Conservation (phyloP, 2,113 vertebrate genomes). For the Microtus oregoni region DNA sequence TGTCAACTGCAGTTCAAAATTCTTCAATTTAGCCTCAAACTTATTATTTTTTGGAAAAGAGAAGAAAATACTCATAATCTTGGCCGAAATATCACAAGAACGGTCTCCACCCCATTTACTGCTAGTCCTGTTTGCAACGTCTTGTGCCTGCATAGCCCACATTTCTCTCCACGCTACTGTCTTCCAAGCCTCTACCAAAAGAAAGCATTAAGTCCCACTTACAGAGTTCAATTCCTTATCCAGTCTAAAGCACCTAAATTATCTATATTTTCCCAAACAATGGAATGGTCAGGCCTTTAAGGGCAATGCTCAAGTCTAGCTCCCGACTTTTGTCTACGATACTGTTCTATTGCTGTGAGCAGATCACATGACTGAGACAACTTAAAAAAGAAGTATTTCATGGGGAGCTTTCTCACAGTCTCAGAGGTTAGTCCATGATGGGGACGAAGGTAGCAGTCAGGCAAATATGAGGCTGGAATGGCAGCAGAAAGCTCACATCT, state of each 20-base stretch:
- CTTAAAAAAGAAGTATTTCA: neutral
- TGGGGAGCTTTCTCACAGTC: neutral
- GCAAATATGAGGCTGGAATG: neutral
- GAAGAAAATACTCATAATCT: neutral
- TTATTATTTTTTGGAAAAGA: neutral
- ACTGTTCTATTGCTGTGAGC: neutral
- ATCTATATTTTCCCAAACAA: neutral
- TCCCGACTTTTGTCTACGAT: neutral
- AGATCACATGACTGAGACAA: neutral
- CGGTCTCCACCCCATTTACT: too few species aligned
- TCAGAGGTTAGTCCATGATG: neutral
- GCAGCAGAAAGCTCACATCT: neutral
- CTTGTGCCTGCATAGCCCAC: neutral
- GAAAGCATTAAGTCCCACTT: neutral
- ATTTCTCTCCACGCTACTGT: neutral
- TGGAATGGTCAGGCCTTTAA: neutral
- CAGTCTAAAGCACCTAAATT: neutral
- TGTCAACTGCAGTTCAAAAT: neutral
- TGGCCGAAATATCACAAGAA: neutral
- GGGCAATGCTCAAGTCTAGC: neutral
- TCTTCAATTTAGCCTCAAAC: neutral
- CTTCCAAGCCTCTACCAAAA: too few species aligned
- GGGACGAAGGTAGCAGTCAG: neutral
- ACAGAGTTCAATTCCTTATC: neutral
- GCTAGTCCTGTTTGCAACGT: neutral